Evolutionary conservation across 2,113 vertebrate genomes (phyloP).

Genomic region (Spermophilus dauricus): DNA sequence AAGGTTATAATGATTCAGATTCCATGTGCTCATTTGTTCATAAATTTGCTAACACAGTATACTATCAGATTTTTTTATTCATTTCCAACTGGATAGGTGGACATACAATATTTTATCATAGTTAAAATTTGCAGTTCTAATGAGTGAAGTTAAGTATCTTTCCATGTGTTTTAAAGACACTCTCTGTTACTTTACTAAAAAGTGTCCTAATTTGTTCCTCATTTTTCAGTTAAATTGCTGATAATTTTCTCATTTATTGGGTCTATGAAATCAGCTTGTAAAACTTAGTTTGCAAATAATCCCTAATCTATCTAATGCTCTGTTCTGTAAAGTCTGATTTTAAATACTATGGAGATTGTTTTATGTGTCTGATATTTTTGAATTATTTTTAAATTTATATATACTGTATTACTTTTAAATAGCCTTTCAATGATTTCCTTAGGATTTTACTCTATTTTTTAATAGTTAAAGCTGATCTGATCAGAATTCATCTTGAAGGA

Average conservation of each 20-base stretch:
- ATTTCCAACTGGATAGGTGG: background rate
- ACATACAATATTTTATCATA: background rate
- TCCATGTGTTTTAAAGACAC: background rate
- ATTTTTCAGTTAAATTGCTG: background rate
- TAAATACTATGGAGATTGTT: background rate
- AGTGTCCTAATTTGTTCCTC: background rate
- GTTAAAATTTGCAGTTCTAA: background rate
- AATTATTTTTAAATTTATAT: background rate
- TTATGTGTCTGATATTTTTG: background rate
- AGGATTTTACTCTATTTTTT: background rate
- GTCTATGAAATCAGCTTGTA: background rate
- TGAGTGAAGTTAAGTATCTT: background rate
- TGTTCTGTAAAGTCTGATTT: background rate
- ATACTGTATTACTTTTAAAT: background rate
- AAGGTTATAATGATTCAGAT: background rate
- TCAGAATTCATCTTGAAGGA: background rate
- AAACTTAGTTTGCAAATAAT: background rate
- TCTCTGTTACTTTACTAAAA: background rate
- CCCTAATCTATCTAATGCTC: background rate
- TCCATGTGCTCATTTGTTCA: background rate
- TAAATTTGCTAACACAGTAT: background rate
- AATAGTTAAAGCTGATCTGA: background rate
- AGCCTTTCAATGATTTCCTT: background rate
- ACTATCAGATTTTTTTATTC: background rate
- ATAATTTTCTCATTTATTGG: conserved; percentile 2